Evolutionary conservation across 30 jellyfish, hydroid and myxozoan genomes (phyloP).

Genomic region (Turritopsis rubra): DNA sequence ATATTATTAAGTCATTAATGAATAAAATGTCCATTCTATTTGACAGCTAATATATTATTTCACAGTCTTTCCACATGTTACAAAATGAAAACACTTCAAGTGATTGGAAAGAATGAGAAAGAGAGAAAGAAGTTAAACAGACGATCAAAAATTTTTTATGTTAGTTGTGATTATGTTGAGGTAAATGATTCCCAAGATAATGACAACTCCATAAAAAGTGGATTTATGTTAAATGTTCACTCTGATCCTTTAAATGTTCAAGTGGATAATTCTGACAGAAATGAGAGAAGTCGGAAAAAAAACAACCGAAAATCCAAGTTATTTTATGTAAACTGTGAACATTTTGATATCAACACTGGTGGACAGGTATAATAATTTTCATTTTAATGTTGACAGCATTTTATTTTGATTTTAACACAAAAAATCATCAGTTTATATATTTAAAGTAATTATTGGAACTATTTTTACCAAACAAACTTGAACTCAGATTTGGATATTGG

Average conservation of each 20-base stretch:
- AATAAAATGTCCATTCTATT: background rate
- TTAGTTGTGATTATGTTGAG: slow-evolving; percentile 49
- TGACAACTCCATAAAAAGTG: slow-evolving; percentile 9
- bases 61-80: background rate
- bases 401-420: background rate
- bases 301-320: slow-evolving; percentile 58
- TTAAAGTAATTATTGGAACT: too few relatives aligned
- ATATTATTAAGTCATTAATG: background rate
- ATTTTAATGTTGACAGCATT: background rate
- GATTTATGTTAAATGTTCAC: slow-evolving; percentile 12
- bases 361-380: background rate
- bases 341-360: slow-evolving; percentile 31
- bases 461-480: too few relatives aligned
- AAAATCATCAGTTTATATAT: too few relatives aligned
- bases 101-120: background rate
- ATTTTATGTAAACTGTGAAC: slow-evolving; percentile 74
- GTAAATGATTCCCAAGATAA: background rate
- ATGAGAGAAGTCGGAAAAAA: slow-evolving; percentile 14
- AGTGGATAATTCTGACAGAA: slow-evolving; percentile 19
- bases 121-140: slow-evolving; percentile 24
- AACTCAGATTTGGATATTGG: too few relatives aligned
- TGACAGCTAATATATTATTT: background rate
- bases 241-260: slow-evolving; percentile 11
- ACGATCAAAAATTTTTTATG: slow-evolving; percentile 43
- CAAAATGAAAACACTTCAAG: background rate